Conservation (phyloP, 2,888 invertebrate genomes). For the Morpho helenor region DNA sequence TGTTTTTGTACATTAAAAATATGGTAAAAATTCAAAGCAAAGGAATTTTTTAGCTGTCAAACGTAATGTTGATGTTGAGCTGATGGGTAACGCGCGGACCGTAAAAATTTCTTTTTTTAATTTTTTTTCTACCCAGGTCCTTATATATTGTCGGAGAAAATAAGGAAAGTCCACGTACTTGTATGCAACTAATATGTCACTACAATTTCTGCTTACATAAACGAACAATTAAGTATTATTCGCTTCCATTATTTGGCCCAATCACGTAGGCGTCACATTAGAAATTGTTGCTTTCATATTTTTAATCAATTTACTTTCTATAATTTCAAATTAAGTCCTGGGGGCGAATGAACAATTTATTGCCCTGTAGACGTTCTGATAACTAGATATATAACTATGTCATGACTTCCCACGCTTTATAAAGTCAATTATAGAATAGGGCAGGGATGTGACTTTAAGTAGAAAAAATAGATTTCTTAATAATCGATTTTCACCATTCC, state of each 20-base stretch:
- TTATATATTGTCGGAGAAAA: constrained; percentile 2
- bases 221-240: constrained; percentile 6
- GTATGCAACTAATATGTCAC: background rate
- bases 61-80: no score
- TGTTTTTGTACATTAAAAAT: no score
- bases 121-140: no score
- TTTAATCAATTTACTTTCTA: constrained; percentile 15
- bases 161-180: constrained; percentile 3
- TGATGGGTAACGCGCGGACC: no score
- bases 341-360: constrained; percentile 9
- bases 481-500: no score
- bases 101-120: no score
- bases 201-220: constrained; percentile 8
- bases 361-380: constrained; percentile 2
- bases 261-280: constrained; percentile 12
- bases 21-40: no score
- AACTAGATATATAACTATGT: constrained; percentile 3
- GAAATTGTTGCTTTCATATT: constrained; percentile 13
- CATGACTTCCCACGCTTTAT: constrained; percentile 8
- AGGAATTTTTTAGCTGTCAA: no score
- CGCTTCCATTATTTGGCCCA: background rate
- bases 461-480: no score
- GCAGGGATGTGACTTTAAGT: no score
- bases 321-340: constrained; percentile 11
- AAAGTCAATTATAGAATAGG: background rate